Evolutionary conservation across 2,797 vertebrate species (phyloP).

Genomic region (Pagetopsis macropterus): DNA sequence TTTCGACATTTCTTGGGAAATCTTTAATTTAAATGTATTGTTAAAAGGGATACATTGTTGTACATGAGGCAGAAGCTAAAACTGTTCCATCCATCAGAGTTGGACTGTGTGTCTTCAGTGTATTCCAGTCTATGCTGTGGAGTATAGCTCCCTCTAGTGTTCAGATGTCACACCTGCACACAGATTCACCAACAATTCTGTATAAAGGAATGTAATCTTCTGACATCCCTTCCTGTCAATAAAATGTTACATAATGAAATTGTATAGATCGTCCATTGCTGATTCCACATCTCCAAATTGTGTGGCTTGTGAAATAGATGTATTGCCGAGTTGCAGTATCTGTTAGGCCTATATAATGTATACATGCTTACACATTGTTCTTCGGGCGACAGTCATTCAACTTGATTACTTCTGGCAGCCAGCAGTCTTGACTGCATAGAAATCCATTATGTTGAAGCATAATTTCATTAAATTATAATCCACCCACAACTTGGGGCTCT

Average conservation of each 20-base stretch:
- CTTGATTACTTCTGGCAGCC: constrained; percentile 18
- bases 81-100: not conserved
- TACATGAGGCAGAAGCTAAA: not conserved
- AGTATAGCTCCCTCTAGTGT: constrained; percentile 64
- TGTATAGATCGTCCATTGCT: constrained; percentile 10
- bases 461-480: constrained; percentile 4
- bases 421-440: not conserved
- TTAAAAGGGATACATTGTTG: not conserved
- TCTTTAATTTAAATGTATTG: not conserved
- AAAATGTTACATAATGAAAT: constrained; percentile 35
- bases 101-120: no score
- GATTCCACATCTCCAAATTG: not conserved
- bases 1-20: not conserved
- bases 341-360: not conserved
- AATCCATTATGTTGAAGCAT: constrained; percentile 2
- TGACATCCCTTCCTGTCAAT: constrained; percentile 19
- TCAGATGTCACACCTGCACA: constrained; percentile 20
- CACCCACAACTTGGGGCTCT: not conserved
- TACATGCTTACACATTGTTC: constrained; percentile 1
- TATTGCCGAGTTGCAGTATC: not conserved
- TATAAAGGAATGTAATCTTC: constrained; percentile 54
- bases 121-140: constrained; percentile 32
- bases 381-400: constrained; percentile 3
- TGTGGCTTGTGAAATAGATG: not conserved
- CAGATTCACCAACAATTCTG: not conserved